Evolutionary conservation across 2,888 invertebrate genomes (phyloP).

Genomic region (Terebella lapidaria): DNA sequence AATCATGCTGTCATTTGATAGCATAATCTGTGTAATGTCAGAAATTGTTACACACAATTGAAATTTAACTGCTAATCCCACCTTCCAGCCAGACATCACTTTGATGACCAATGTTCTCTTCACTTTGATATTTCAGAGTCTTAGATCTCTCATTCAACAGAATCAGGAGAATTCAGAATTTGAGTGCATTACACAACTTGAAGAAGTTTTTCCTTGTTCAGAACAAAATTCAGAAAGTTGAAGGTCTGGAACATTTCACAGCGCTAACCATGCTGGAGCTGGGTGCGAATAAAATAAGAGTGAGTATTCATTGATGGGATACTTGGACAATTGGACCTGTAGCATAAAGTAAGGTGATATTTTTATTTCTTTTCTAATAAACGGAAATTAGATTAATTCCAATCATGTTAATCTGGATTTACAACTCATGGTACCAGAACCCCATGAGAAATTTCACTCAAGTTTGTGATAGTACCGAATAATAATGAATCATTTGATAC

Average conservation of each 20-base stretch:
- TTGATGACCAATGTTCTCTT: no score
- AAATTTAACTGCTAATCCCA: no score
- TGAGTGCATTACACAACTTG: slow-evolving; percentile 70
- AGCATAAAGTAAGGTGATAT: no score
- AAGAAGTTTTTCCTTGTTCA: slow-evolving; percentile 82
- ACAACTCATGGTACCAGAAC: background rate
- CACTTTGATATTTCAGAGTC: slow-evolving; percentile 11
- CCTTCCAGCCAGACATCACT: no score
- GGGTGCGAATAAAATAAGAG: slow-evolving; percentile 82
- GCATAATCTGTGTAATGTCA: no score
- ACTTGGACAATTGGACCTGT: no score
- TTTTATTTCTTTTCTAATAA: no score
- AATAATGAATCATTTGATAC: background rate
- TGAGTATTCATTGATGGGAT: slow-evolving; percentile 51
- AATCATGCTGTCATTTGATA: no score
- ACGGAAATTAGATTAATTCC: no score
- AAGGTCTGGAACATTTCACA: slow-evolving; percentile 76
- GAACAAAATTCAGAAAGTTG: slow-evolving; percentile 81
- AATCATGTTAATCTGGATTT: background rate
- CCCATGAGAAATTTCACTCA: background rate
- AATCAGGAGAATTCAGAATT: slow-evolving; percentile 76
- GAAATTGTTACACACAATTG: no score
- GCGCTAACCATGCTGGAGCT: slow-evolving; percentile 82
- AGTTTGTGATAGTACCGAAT: background rate
- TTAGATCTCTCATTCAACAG: slow-evolving; percentile 95